Base-by-base conservation (phyloP, 1,140 invertebrate species). In the Ceratosolen solmsi region DNA sequence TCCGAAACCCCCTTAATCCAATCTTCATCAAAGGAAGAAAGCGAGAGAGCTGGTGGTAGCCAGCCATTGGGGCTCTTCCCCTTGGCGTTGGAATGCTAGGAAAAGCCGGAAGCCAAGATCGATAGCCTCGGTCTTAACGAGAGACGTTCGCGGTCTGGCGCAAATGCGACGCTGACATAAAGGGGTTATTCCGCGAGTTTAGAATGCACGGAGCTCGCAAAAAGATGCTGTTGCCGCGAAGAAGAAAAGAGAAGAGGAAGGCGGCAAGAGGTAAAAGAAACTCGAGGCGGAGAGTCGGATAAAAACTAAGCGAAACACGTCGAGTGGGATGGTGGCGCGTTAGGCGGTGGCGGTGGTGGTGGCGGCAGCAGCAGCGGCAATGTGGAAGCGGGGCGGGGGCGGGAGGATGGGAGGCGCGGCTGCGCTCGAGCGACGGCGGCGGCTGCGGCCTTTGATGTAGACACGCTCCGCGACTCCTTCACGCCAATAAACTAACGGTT, bases 401-500 rank as follows among this genome's bases (percentile, higher is more conserved):
- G 54, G 33, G 68, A 65, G 13, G 74, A 30, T 20, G 33, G 65
- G n/a, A 27, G 54, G 80, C 41, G 38, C 63, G 70, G 76, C 73
- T 80, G 72, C 70, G 80, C 54, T 75, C 25, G 38, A 82, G 73
- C 58, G 58, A 46, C 70, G 84, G 73, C 58, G 58, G 56, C 70
- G 63, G 63, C 20, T 27, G 70, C 86, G 85, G 86, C 84, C 88
- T 90, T 90, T 90, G 89, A 90, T 89, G 88, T 90, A 89, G 88
- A 87, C 88, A 89, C 89, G 89, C 89, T 90, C 82, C 85, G 85
- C 86, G 88, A 89, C 89, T 90, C 89, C 88, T 89, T 90, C 89
- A 90, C 89, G 89, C 89, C 89, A 89, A 90, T 90, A 90, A 90
- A 90, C 89, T 89, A 89, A 90, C 88, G 89, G 88, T 89, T 89